Evolutionary conservation across 2,797 vertebrate genomes (phyloP).

Genomic region (Coccyzus lansbergi): DNA sequence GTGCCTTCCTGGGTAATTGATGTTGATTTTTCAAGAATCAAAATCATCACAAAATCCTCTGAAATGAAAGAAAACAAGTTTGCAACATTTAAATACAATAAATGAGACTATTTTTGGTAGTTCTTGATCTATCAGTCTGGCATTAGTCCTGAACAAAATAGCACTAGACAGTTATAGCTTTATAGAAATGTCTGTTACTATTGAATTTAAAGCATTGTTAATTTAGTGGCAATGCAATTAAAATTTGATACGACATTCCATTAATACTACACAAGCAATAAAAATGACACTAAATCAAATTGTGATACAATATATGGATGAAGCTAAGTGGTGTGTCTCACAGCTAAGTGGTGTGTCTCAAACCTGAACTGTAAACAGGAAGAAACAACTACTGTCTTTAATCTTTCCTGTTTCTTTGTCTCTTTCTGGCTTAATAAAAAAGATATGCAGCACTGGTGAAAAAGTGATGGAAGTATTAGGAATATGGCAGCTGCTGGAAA

Average conservation of each 20-base stretch:
- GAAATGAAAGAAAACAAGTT: neutral
- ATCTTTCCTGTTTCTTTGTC: neutral
- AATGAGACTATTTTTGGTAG: neutral
- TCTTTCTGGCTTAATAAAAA: neutral
- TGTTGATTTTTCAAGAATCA: neutral
- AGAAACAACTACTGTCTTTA: neutral
- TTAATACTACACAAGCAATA: neutral
- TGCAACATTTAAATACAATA: neutral
- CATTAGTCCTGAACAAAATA: neutral
- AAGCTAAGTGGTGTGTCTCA: neutral
- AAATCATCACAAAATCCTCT: neutral
- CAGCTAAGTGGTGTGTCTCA: neutral
- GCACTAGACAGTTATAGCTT: neutral
- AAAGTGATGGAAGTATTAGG: neutral
- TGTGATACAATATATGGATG: neutral
- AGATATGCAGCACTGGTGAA: neutral
- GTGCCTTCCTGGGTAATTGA: neutral
- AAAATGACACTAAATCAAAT: conserved; percentile 22
- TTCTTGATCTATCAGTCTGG: neutral
- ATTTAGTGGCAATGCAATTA: neutral
- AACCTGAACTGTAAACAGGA: neutral
- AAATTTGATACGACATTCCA: neutral
- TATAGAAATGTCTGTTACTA: neutral
- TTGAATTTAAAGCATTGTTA: neutral
- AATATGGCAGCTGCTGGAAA: neutral